A percentile compares a stretch with the other conserved stretches of the same genome.
These are phyloP conservation scores for Camelus dromedarius DNA, from an alignment of 2,113 vertebrate species.

Conservation along the genomic window DNA sequence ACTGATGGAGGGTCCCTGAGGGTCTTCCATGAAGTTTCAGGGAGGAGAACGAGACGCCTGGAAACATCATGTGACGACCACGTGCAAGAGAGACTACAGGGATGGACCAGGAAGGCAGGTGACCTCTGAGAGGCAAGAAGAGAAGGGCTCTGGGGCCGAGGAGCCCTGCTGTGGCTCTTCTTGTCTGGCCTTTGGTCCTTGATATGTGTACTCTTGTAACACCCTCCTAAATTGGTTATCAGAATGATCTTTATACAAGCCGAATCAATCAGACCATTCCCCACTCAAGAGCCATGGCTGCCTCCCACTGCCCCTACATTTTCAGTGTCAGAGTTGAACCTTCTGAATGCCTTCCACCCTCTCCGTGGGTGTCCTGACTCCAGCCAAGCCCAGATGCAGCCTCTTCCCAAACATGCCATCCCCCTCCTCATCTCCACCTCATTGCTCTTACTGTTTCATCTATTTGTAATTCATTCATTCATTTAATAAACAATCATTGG, in stretches of 20 bases:
- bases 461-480: no score
- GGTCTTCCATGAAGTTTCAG: neutral
- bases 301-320: neutral
- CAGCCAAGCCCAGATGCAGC: rapidly evolving
- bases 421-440: no score
- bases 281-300: no score
- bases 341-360: rapidly evolving
- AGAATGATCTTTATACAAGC: neutral
- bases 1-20: neutral
- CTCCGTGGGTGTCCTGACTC: no score
- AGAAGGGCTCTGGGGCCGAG: rapidly evolving
- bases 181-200: neutral
- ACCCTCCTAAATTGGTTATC: neutral
- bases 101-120: neutral
- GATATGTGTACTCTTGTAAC: rapidly evolving
- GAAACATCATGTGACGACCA: neutral
- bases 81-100: neutral
- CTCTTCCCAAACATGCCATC: rapidly evolving
- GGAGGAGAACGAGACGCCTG: neutral
- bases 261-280: neutral
- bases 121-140: neutral
- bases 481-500: rapidly evolving
- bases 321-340: rapidly evolving
- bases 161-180: rapidly evolving
- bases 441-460: neutral